Conservation (phyloP, 2,797 vertebrate genomes). For the Sebastes glaucus region DNA sequence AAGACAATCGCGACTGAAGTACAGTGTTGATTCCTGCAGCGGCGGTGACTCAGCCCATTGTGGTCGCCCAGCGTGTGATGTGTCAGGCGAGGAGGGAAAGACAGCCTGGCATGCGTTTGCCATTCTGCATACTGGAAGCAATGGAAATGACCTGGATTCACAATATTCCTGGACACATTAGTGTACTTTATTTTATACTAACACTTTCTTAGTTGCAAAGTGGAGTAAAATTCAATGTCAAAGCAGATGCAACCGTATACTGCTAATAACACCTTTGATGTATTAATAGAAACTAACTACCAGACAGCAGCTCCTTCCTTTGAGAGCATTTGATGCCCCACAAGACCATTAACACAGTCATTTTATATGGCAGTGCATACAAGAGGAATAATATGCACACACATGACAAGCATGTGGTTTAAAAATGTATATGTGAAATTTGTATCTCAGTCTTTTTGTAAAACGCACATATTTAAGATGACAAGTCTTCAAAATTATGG, state of each 20-base stretch:
- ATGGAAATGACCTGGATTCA: slow-evolving; percentile 8
- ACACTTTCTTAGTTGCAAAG: background rate
- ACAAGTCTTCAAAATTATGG: background rate
- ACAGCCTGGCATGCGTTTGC: slow-evolving; percentile 48
- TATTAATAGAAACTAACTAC: background rate
- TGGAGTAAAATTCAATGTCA: slow-evolving; percentile 5
- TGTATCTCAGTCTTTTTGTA: background rate
- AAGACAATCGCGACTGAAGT: slow-evolving; percentile 81
- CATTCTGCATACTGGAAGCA: slow-evolving; percentile 25
- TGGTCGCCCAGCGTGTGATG: slow-evolving; percentile 74
- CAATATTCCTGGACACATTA: background rate
- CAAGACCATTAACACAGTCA: background rate
- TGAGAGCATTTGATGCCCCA: background rate
- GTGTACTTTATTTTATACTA: slow-evolving; percentile 4
- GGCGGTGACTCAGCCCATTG: slow-evolving; percentile 74
- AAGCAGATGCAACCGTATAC: background rate
- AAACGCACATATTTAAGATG: background rate
- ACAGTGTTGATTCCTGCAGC: slow-evolving; percentile 79
- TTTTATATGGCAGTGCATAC: background rate
- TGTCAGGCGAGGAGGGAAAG: slow-evolving; percentile 66
- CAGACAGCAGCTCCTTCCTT: background rate
- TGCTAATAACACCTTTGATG: slow-evolving; percentile 1
- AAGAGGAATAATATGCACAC: background rate
- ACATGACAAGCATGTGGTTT: background rate
- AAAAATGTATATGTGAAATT: background rate